Base-by-base conservation (phyloP, 1,140 invertebrate species). In the Drosophila baimaii region DNA sequence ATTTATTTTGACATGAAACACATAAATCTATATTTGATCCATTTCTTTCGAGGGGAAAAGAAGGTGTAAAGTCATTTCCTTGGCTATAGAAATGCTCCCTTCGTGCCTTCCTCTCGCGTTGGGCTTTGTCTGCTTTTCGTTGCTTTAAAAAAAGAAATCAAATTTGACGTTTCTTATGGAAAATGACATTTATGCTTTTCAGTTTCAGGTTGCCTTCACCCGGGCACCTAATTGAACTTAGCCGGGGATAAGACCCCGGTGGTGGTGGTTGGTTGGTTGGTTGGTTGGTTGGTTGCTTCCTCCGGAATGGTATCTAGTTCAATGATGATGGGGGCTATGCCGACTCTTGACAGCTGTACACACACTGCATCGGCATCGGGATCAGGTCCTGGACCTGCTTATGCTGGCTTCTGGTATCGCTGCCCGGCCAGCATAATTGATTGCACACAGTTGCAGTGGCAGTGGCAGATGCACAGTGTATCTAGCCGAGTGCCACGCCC, bases 1-100 rank as follows among this genome's bases (percentile, higher is more conserved):
- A 88, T 88, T 88, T 88, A 88, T 84, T 89, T 89, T 83, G 84
- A 84, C 77, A 84, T 78, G 80, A 73, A 79, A 73, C 79, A 83
- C 79, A 89, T 79, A 88, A 88, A 88, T 80, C 80, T 89, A 89
- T 89, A 89, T 80, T 84, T 89, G 83, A 89, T 83, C 80, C 77
- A 78, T 80, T 80, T 70, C 59, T 58, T 80, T 77, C 64, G 17
- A 15, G 31, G 29, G 25, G 61, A 23, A 33, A 25, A 41, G 46
- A 79, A 81, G 78, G 82, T 86, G 79, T 76, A 68, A 86, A 82
- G 75, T 79, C 75, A 86, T 77, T 88, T 88, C 68, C 58, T 69
- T 68, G 59, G 57, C 58, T 59, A 62, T 61, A 59, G 41, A 77
- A 77, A 57, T 59, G 62, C 23, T 12, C 19, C 15, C 51, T 17